phyloP scores from a whole-genome alignment of 2,888 invertebrate genomes.

The Lycia hirtaria region DNA sequence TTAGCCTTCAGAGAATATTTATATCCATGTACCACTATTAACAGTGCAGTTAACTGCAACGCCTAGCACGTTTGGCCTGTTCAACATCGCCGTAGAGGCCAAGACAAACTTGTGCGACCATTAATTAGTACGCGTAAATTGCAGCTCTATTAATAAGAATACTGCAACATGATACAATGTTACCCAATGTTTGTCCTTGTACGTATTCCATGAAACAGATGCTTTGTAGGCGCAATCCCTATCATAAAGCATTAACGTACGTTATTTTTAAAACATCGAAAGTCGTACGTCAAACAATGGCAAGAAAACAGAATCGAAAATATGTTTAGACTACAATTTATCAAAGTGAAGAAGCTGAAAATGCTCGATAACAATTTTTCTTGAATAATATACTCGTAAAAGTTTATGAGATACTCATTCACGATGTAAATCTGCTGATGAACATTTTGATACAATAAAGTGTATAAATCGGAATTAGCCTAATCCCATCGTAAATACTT shows the following conservation, averaged over 20 bases:
- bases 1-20: background rate
- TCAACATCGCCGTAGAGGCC: constrained; percentile 11
- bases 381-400: constrained; percentile 13
- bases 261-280: constrained; percentile 25
- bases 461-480: constrained; percentile 20
- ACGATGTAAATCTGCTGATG: constrained; percentile 11
- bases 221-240: constrained; percentile 23
- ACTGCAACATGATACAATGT: constrained; percentile 20
- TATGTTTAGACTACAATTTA: constrained; percentile 19
- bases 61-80: constrained; percentile 7
- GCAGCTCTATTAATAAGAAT: constrained; percentile 26
- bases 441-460: constrained; percentile 14
- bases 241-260: constrained; percentile 19
- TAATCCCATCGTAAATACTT: constrained; percentile 29
- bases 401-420: constrained; percentile 8
- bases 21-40: background rate
- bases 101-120: constrained; percentile 14
- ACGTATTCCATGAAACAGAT: constrained; percentile 22
- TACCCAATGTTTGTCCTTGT: constrained; percentile 28
- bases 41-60: background rate
- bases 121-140: constrained; percentile 16
- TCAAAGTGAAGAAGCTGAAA: constrained; percentile 19
- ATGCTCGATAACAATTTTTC: constrained; percentile 11
- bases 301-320: constrained; percentile 18
- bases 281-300: constrained; percentile 28